Evolutionary conservation across 2,113 vertebrate genomes (phyloP), one percentile per base, ranked within the genome.

Genomic region (Sinocyclocheilus rhinocerous): DNA sequence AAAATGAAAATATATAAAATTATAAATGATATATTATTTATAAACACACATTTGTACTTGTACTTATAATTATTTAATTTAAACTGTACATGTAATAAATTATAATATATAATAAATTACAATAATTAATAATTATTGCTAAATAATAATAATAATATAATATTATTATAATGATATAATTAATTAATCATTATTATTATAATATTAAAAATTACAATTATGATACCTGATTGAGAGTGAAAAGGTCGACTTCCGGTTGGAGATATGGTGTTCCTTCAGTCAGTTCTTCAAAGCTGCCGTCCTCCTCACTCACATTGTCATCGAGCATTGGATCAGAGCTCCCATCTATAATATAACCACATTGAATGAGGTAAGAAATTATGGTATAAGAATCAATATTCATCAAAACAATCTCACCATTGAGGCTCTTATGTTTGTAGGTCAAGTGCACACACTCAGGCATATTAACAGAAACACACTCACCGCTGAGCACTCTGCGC

Each of bases 261-360:
- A 98, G 95, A 92, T 97, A 97, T 55, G 97, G 96, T 6, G 94
- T 97, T 88, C 92, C 92, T 80, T 97, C 96, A 82, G 95, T 94
- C 76, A 98, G 95, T 50, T 98, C 98, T 67, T 98, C 98, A 0
- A 97, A 98, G 92, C 96, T 98, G 88, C 97, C 96, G 72, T 97
- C 97, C 88, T 99, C 97, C 91, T 99, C 98, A 0, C 97, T 98
- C 78, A 97, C 96, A 70, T 97, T 97, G 94, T 97, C 97, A 4
- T 99, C 97, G 20, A 95, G 95, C 87, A 96, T 93, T 6, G 92
- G 92, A 85, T 97, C 95, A 0, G 95, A 92, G 50, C 92, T 93
- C 55, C 95, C 96, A 90, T 97, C 98, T 95, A 96, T 87, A 92
- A n/a, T 45, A 36, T 26, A 57, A 73, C 76, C 18, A 79, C 36